phyloP scores from a whole-genome alignment of 2,888 invertebrate species.

The Scrobipalpa atriplicella region DNA sequence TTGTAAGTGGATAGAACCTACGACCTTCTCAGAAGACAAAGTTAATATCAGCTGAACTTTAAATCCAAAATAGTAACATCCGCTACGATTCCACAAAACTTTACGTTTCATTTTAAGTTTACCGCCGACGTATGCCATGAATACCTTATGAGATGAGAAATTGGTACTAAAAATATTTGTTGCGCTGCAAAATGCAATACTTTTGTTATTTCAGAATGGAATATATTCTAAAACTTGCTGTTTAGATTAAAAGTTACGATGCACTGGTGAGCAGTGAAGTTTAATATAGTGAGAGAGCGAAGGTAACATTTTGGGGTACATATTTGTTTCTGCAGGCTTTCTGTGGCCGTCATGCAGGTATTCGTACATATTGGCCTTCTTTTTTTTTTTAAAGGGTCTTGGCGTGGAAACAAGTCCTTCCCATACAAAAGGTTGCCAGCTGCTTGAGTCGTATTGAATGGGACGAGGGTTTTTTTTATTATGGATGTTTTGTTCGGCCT shows the following conservation, averaged over 20 bases:
- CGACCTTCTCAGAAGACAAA: too few species aligned
- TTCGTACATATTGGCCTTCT: too few species aligned
- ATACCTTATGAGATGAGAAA: constrained; percentile 17
- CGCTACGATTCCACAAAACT: background rate
- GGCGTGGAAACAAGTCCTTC: too few species aligned
- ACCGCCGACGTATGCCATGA: constrained; percentile 15
- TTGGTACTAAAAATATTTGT: constrained; percentile 5
- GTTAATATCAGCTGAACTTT: too few species aligned
- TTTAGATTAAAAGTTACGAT: background rate
- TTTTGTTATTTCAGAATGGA: background rate
- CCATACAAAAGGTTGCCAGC: too few species aligned
- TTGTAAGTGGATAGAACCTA: too few species aligned
- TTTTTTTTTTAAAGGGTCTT: too few species aligned
- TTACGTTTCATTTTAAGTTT: constrained; percentile 8
- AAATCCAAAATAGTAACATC: too few species aligned
- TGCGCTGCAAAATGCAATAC: constrained; percentile 8
- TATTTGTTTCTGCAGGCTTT: background rate
- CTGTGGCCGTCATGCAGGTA: too few species aligned
- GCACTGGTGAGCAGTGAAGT: background rate
- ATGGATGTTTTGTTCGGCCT: too few species aligned
- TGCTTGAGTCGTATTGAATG: too few species aligned
- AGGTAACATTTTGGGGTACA: background rate
- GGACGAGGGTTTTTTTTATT: too few species aligned
- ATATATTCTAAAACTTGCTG: background rate
- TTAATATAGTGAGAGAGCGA: background rate